Percentiles rank a stretch among this genome's conserved stretches.
These are phyloP conservation scores for Sclerodermus sp. DNA, from an alignment of 2,888 invertebrate species.

Conservation along the genomic window DNA sequence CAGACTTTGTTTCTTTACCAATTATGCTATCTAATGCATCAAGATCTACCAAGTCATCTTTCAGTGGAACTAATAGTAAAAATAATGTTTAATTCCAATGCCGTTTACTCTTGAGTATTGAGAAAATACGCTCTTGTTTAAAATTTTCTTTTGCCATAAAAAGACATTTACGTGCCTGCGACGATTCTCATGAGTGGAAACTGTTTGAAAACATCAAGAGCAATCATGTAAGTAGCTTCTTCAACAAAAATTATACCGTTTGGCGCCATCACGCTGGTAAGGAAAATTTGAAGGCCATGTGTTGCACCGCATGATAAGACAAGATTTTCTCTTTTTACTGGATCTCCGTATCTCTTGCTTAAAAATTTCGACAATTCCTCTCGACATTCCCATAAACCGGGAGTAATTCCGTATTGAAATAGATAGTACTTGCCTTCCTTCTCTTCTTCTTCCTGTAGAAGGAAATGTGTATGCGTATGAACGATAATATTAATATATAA, in stretches of 20 bases:
- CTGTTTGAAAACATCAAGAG: conserved; percentile 61
- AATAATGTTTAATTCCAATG: not conserved
- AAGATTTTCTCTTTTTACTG: conserved; percentile 59
- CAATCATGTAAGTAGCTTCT: conserved; percentile 68
- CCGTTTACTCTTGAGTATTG: not conserved
- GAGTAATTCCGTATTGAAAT: conserved; percentile 63
- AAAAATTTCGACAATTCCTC: conserved; percentile 59
- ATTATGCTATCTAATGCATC: conserved; percentile 58
- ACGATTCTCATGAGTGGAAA: conserved; percentile 62
- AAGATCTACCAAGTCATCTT: conserved; percentile 60
- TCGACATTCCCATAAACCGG: conserved; percentile 59
- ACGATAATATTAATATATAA: not conserved
- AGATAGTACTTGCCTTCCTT: conserved; percentile 53
- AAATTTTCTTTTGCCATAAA: no score
- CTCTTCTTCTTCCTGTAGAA: conserved; percentile 46
- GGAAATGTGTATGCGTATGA: not conserved
- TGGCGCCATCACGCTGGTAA: conserved; percentile 62
- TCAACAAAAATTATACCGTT: conserved; percentile 66
- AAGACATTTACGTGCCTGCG: conserved; percentile 46
- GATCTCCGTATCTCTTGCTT: conserved; percentile 54
- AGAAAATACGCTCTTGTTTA: not conserved
- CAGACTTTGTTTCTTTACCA: conserved; percentile 43
- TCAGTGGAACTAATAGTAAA: conserved; percentile 58
- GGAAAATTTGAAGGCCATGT: conserved; percentile 62
- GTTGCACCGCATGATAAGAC: conserved; percentile 66